Percentiles rank a stretch among this genome's conserved stretches.
phyloP scores from a whole-genome alignment of 2,797 vertebrate genomes.

The Sebastes diploproa region DNA sequence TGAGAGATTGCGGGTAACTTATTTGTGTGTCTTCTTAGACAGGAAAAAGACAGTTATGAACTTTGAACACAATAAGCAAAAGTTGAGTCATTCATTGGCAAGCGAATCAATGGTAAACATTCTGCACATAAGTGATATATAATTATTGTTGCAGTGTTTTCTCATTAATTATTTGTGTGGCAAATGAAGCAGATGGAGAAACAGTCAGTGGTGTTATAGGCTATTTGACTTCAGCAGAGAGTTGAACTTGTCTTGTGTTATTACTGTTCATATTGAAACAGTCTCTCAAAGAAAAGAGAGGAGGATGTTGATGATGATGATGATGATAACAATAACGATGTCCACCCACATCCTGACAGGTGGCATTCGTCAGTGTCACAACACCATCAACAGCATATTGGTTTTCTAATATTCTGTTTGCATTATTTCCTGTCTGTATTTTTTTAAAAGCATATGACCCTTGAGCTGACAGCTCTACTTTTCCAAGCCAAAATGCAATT shows the following conservation, averaged over 20 bases:
- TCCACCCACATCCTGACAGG: constrained; percentile 13
- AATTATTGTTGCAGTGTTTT: not conserved
- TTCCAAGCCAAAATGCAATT: not conserved
- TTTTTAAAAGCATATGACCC: not conserved
- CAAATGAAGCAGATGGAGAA: not conserved
- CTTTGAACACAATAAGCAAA: not conserved
- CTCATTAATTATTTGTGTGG: not conserved
- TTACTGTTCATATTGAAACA: not conserved
- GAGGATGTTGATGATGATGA: not conserved
- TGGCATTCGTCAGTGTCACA: not conserved
- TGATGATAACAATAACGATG: not conserved
- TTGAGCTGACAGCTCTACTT: not conserved
- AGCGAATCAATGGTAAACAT: not conserved
- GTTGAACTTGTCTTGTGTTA: not conserved
- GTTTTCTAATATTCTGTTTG: not conserved
- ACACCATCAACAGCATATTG: not conserved
- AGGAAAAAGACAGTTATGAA: not conserved
- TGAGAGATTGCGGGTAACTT: not conserved
- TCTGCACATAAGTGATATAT: not conserved
- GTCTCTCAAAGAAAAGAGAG: not conserved
- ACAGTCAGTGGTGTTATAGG: not conserved
- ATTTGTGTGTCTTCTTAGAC: not conserved
- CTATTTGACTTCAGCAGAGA: not conserved
- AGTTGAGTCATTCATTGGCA: not conserved
- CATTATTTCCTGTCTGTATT: not conserved